These are phyloP conservation scores for Spilogale gracilis DNA, from an alignment of 2,113 vertebrate species.

Conservation along the genomic window DNA sequence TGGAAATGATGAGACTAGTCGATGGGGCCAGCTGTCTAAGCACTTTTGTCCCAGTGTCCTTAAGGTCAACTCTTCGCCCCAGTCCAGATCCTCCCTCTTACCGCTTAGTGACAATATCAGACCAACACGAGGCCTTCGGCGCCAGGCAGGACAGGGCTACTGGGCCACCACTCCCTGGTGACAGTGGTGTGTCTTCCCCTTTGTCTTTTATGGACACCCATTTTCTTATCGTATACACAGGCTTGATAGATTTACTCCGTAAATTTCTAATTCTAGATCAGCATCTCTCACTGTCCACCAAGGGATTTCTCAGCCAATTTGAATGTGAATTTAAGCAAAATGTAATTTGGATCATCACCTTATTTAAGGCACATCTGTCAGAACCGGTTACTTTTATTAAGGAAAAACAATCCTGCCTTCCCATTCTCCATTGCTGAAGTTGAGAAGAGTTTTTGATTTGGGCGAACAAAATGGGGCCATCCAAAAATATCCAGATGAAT, in stretches of 20 bases:
- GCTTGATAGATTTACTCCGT: constrained; percentile 18
- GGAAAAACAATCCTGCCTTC: not conserved
- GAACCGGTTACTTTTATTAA: not conserved
- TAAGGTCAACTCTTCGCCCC: not conserved
- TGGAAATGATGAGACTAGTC: constrained; percentile 57
- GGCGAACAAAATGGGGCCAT: not conserved
- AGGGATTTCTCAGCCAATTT: not conserved
- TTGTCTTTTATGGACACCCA: not conserved
- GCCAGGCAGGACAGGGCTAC: not conserved
- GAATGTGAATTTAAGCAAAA: constrained; percentile 54
- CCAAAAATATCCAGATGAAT: not conserved
- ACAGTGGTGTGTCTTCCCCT: not conserved
- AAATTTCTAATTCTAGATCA: constrained; percentile 56
- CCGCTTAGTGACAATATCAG: not conserved
- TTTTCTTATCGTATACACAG: not conserved
- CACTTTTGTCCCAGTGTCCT: constrained; percentile 32
- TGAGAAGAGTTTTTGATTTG: constrained; percentile 44
- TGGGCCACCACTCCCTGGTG: not conserved
- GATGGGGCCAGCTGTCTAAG: constrained; percentile 62
- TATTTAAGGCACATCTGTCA: not conserved
- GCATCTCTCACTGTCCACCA: not conserved
- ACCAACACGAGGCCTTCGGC: not conserved
- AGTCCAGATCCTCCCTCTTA: not conserved
- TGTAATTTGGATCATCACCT: not conserved
- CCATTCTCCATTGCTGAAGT: not conserved